Evolutionary conservation across 2,797 vertebrate genomes (phyloP), one percentile per base, ranked within the genome.

Genomic region (Valencia hispanica): DNA sequence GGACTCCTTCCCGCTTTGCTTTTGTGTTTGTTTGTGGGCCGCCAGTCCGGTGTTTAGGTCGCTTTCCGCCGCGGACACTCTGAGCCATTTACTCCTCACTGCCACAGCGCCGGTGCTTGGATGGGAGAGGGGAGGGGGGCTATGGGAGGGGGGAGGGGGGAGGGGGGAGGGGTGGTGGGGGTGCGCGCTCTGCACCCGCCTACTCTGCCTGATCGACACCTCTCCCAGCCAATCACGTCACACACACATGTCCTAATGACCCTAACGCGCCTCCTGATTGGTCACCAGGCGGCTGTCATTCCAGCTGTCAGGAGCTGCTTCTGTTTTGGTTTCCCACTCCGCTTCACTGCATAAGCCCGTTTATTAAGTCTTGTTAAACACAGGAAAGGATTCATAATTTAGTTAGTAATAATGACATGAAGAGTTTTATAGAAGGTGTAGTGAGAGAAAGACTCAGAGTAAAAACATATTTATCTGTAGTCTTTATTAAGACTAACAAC

Each of bases 21-120:
- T 41, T 43, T 81, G 72, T 79, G 85, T 88, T 87, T 87, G 88
- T 89, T 87, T 84, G 81, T 79, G 63, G 81, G 84, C 79, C 88
- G 82, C 83, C 75, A 75, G 80, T 83, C 82, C 87, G 73, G 84
- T 84, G 91, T 84, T 92, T 83, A 88, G 91, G 84, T 92, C 85
- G 87, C 22, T 90, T 88, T 91, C 88, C 88, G 68, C 81, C 75
- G 83, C 84, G 80, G 86, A 89, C 39, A 87, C 87, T 90, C 87
- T 79, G 83, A 90, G 85, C 86, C 89, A 90, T 91, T 89, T 83
- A 89, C 87, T 90, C 89, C 88, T 84, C 85, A 83, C 82, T 55
- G 90, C 86, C 90, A 86, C 79, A 55, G 81, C 63, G 86, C 88
- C 81, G 83, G 86, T 91, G 77, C 82, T 73, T 82, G 59, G 66